These are phyloP conservation scores for Chloroceryle aenea DNA, from an alignment of 2,113 vertebrate genomes.

Conservation along the genomic window DNA sequence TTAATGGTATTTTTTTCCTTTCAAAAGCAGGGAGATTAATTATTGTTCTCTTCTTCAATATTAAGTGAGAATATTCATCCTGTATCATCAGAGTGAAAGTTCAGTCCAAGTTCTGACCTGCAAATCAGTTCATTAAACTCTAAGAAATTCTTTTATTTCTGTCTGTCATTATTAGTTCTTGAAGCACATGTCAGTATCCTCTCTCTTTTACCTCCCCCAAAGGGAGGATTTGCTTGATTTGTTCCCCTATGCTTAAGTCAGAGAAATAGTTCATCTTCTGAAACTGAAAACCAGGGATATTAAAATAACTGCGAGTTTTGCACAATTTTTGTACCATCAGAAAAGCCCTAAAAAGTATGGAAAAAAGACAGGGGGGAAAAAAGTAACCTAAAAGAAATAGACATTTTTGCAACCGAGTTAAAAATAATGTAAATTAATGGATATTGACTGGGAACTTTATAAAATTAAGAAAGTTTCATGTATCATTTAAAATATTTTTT, in stretches of 20 bases:
- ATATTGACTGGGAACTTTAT: neutral
- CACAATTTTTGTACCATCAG: neutral
- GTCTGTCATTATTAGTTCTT: neutral
- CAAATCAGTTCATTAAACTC: neutral
- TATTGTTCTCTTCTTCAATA: neutral
- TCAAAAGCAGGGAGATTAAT: neutral
- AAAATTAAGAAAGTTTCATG: neutral
- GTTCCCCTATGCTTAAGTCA: neutral
- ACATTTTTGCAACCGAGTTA: neutral
- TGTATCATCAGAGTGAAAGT: neutral
- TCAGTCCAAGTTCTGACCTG: neutral
- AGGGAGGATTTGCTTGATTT: neutral
- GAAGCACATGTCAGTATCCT: neutral
- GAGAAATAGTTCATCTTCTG: neutral
- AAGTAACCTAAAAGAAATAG: neutral
- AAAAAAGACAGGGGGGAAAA: neutral
- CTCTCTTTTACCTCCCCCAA: neutral
- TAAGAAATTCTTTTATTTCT: neutral
- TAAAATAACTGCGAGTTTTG: neutral
- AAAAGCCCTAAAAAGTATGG: neutral
- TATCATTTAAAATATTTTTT: neutral
- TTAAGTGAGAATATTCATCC: neutral
- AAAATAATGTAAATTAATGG: neutral
- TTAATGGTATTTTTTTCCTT: neutral
- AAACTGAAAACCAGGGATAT: neutral